A percentile compares a stretch with the other conserved stretches of the same genome.
These are phyloP conservation scores for Cryptus armator DNA, from an alignment of 2,888 invertebrate species.

Conservation along the genomic window DNA sequence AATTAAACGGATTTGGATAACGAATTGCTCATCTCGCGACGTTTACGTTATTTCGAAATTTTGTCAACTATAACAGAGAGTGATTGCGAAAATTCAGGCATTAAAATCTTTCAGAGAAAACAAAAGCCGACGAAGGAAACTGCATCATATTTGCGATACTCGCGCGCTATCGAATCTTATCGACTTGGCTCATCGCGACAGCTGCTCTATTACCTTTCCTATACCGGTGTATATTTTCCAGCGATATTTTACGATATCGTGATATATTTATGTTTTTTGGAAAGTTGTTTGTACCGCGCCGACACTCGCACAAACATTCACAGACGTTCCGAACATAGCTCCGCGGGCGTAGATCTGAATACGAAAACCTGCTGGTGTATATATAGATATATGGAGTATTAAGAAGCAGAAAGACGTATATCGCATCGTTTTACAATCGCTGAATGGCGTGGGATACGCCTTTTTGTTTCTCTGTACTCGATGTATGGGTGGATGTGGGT, in stretches of 20 bases:
- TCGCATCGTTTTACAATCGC: no score
- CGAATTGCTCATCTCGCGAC: constrained; percentile 49
- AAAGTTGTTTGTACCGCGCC: background rate
- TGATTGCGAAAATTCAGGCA: constrained; percentile 14
- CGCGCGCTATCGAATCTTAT: constrained; percentile 17
- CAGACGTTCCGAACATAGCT: background rate
- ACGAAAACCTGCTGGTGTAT: constrained; percentile 1
- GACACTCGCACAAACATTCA: no score
- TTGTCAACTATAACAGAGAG: constrained; percentile 15
- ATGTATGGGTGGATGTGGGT: no score
- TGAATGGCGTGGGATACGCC: no score
- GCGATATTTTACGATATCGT: background rate
- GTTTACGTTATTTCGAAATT: constrained; percentile 27
- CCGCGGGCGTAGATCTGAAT: background rate
- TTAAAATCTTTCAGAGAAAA: constrained; percentile 6
- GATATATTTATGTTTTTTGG: background rate
- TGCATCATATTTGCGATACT: constrained; percentile 13
- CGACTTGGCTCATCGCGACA: constrained; percentile 30
- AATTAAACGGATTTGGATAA: constrained; percentile 51
- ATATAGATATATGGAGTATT: background rate
- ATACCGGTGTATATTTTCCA: constrained; percentile 1
- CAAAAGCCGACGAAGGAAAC: constrained; percentile 45
- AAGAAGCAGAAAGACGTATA: no score
- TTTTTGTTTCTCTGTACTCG: background rate
- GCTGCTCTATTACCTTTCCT: constrained; percentile 1